A percentile compares a stretch with the other conserved stretches of the same genome.
Conservation (phyloP, 2,797 vertebrate genomes). For the Melanotaenia pygmaea region DNA sequence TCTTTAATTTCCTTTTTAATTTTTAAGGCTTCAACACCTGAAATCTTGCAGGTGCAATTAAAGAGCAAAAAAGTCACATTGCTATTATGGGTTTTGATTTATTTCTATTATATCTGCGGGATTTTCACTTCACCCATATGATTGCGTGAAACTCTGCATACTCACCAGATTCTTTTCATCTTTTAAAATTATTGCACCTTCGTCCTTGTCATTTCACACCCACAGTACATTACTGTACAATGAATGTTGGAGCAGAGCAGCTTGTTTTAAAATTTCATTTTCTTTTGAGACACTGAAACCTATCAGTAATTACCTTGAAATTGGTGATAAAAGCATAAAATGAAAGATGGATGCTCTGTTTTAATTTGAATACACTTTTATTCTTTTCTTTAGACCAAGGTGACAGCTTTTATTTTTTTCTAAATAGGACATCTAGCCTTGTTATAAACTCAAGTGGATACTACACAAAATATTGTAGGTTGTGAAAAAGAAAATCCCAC, state of each 20-base stretch:
- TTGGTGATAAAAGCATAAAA: constrained; percentile 8
- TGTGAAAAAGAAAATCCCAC: no score
- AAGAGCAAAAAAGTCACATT: not conserved
- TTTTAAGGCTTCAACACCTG: not conserved
- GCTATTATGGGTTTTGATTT: not conserved
- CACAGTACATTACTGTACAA: constrained; percentile 20
- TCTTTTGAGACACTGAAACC: constrained; percentile 13
- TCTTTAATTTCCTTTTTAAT: not conserved
- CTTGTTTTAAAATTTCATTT: not conserved
- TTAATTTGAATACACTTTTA: not conserved
- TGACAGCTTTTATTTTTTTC: not conserved
- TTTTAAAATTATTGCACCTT: constrained; percentile 4
- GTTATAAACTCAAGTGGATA: no score
- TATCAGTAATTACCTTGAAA: not conserved
- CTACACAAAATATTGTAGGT: no score
- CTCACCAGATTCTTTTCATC: constrained; percentile 16
- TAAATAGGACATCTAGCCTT: not conserved
- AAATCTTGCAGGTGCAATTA: constrained; percentile 2
- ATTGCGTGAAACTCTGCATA: not conserved
- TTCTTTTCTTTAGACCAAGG: not conserved
- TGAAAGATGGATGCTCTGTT: not conserved
- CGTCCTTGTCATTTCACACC: constrained; percentile 16
- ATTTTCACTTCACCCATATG: not conserved
- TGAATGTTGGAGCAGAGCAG: not conserved
- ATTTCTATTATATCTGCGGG: not conserved